Evolutionary conservation across 1,140 invertebrate species (phyloP), one percentile per base, ranked within the genome.

Genomic region (Ladona fulva): DNA sequence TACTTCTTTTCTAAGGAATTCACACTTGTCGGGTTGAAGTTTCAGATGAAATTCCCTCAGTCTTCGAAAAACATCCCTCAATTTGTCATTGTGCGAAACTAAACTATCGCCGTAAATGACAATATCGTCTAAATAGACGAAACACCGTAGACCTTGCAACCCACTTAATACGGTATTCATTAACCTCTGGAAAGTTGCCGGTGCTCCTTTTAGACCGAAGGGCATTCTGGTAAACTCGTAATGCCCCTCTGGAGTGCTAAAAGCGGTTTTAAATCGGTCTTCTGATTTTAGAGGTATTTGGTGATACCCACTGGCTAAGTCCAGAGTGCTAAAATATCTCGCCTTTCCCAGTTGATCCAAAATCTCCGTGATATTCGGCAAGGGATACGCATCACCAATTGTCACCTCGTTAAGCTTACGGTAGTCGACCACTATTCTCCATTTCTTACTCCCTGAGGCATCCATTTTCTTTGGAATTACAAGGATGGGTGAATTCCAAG

Each of bases 321-420:
- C n/a, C 0, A 89, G 76, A 0, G 84, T 82, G 7, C 83, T 84
- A 78, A 88, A 88, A 79, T 85, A 87, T 76, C 82, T 83, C 10
- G 81, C 79, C 1, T 81, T 82, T 0, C 81, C 81, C 75, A 89
- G 76, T 42, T 83, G n/a, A n/a, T n/a, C n/a, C n/a, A n/a, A n/a
- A n/a, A n/a, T n/a, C n/a, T n/a, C n/a, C n/a, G n/a, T n/a, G n/a
- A n/a, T n/a, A n/a, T n/a, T n/a, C n/a, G n/a, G n/a, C n/a, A n/a
- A n/a, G n/a, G n/a, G n/a, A n/a, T n/a, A n/a, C n/a, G n/a, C n/a
- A n/a, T n/a, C n/a, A n/a, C n/a, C n/a, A n/a, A n/a, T n/a, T n/a
- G n/a, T n/a, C n/a, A n/a, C n/a, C n/a, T n/a, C n/a, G n/a, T n/a
- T n/a, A n/a, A n/a, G n/a, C n/a, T n/a, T n/a, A n/a, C n/a, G n/a